Percentiles rank a stretch among this genome's conserved stretches.
Evolutionary conservation across 2,113 vertebrate genomes (phyloP).

Genomic region (Noturus placidus): DNA sequence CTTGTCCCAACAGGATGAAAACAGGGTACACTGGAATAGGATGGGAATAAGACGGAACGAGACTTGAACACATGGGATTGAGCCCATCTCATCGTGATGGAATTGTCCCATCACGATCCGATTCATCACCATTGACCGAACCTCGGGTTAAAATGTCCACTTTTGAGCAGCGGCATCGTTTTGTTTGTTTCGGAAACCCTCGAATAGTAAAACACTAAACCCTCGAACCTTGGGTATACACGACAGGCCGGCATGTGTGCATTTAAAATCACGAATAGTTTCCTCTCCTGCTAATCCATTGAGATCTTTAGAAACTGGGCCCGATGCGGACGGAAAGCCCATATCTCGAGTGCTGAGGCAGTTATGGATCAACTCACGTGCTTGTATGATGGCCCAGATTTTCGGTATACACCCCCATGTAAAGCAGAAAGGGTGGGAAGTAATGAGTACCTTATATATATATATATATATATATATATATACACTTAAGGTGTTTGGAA

Average conservation of each 20-base stretch:
- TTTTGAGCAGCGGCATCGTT: not conserved
- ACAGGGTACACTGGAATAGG: too few relatives aligned
- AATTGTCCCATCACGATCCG: not conserved
- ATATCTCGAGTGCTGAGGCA: not conserved
- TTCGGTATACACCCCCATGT: not conserved
- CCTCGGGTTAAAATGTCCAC: not conserved
- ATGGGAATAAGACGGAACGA: too few relatives aligned
- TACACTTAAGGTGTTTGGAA: too few relatives aligned
- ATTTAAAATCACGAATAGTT: not conserved
- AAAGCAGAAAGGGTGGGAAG: not conserved
- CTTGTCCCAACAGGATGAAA: not conserved
- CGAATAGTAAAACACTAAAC: not conserved
- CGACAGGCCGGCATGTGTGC: not conserved
- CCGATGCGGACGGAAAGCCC: not conserved
- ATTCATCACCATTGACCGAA: not conserved
- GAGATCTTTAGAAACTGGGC: not conserved
- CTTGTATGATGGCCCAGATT: not conserved
- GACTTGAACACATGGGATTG: too few relatives aligned
- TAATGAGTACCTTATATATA: too few relatives aligned
- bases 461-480: too few relatives aligned
- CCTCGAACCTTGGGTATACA: not conserved
- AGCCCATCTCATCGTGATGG: too few relatives aligned
- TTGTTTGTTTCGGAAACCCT: not conserved
- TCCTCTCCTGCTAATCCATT: constrained; percentile 23
- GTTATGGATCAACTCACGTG: not conserved